Evolutionary conservation across 2,888 invertebrate genomes (phyloP), one percentile per base, ranked within the genome.

Genomic region (Carcina quercana): DNA sequence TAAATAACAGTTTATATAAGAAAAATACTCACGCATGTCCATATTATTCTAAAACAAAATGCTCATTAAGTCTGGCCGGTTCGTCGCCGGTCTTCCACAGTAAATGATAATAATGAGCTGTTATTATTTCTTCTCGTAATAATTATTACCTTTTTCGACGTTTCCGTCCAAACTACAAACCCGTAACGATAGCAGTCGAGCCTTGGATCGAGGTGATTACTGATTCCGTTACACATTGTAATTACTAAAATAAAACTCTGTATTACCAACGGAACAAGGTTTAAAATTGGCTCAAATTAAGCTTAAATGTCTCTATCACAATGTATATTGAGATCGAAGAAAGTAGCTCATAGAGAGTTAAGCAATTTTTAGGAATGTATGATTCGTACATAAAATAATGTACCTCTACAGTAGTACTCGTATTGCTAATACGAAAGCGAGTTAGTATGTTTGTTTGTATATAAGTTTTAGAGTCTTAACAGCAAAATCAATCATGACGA

Each of bases 71-170:
- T 50, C 43, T 41, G 46, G 42, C 53, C 54, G 53, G 53, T 50
- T 47, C 45, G 50, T 46, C 24, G 6, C 24, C 3, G 24, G 11
- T 32, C 29, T 45, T 24, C 44, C 43, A 50, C 54, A 47, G 59
- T 58, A 59, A 73, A 71, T 68, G 68, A 66, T 70, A 65, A 67
- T 75, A 78, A 76, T 73, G 61, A 68, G 59, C 59, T 49, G 61
- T 67, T 73, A 76, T 79, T 73, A 76, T 66, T 59, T 50, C 60
- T 60, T 56, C 53, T 27, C 24, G 24, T 63, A 64, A 57, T 74
- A 79, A 79, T 80, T 76, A 78, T 65, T 62, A 65, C 49, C 53
- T 65, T 70, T 74, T 78, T 63, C 58, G 45, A 50, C 65, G 50
- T 72, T 74, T 75, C 71, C 70, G 67, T 58, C 68, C 49, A 65